Base-by-base conservation (phyloP, 2,888 invertebrate species). In the Smittia sp. region DNA sequence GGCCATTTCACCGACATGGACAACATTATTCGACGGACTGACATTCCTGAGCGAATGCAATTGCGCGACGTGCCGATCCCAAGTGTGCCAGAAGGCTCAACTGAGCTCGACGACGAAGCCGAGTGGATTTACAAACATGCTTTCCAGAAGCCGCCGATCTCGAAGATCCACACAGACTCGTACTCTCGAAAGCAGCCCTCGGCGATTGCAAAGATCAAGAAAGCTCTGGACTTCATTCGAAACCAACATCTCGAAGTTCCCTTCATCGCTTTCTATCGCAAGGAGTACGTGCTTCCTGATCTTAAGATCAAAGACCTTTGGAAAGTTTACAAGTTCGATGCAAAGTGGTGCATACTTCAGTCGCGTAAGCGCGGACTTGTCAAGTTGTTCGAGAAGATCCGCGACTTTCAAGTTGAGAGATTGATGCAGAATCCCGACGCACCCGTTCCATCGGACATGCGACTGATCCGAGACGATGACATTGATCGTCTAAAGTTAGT, bases 121-220 rank as follows among this genome's bases (percentile, higher is more conserved):
- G 93, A 96, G 78, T 99, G 99, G 99, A 97, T 99, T 76, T 96
- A 94, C 81, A 92, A 93, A 77, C 92, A 93, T 80, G 97, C 95
- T 0, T 98, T 98, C 84, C 87, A 90, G 76, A 92, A 91, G 77
- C 87, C 90, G 0, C 87, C 92, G 0, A 89, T 96, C 1, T 94
- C 96, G 0, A 88, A 89, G 75, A 93, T 94, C 82, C 91, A 88
- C 76, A 83, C 86, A 0, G 79, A 80, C 32, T 62, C 74, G 67
- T 74, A 65, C 65, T 77, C 77, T 73, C 85, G 86, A 3, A 90
- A 90, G 82, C 92, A 89, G 82, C 76, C 89, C 81, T 84, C 85
- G 75, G 89, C 93, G 0, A 86, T 94, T 20, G 88, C 88, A n/a
- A 97, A 97, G 84, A 98, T 98, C 70, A 89, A 92, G 63, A 95